Evolutionary conservation across 1,140 invertebrate species (phyloP).

Genomic region (Apocrypta bakeri): DNA sequence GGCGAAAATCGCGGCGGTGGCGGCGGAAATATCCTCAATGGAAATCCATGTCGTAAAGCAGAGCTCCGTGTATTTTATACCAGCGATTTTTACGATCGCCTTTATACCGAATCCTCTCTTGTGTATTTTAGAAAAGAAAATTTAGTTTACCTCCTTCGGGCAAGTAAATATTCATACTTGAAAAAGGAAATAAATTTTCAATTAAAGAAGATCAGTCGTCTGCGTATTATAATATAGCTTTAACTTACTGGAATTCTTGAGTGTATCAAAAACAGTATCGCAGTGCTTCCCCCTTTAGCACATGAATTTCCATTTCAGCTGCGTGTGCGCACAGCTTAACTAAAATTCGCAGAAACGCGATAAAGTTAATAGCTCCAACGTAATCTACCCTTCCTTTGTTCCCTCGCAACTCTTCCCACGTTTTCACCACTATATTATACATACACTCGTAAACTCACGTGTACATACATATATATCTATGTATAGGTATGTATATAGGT

Average conservation of each 20-base stretch:
- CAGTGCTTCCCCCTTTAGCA: too few relatives aligned
- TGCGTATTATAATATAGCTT: too few relatives aligned
- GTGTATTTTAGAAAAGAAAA: too few relatives aligned
- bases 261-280: too few relatives aligned
- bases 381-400: conserved; percentile 52
- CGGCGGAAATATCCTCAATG: background rate
- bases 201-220: too few relatives aligned
- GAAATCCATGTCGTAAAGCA: conserved; percentile 22
- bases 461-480: background rate
- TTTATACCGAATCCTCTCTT: too few relatives aligned
- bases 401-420: conserved; percentile 55
- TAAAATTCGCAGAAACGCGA: conserved; percentile 8
- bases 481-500: too few relatives aligned
- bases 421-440: conserved; percentile 54
- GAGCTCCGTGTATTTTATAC: background rate
- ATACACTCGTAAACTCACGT: background rate
- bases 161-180: too few relatives aligned
- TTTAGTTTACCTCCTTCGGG: too few relatives aligned
- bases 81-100: background rate
- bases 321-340: background rate
- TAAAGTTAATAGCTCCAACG: conserved; percentile 44
- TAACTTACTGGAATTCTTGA: too few relatives aligned
- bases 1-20: background rate
- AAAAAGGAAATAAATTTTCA: too few relatives aligned
- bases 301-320: background rate